These are phyloP conservation scores for Camelus bactrianus DNA, from an alignment of 2,113 vertebrate species.

Conservation along the genomic window DNA sequence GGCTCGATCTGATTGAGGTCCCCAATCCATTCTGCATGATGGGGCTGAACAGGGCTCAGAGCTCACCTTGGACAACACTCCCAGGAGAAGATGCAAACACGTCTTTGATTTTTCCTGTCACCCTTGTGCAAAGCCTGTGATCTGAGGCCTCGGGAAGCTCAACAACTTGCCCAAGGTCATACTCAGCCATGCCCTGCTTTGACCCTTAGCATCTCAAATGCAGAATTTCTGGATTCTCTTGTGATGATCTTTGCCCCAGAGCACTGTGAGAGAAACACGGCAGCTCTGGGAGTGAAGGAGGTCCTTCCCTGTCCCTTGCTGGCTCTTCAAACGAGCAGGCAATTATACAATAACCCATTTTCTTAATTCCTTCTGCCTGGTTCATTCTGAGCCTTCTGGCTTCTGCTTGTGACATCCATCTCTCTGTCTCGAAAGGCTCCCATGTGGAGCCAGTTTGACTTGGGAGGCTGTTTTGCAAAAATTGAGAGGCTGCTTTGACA, in stretches of 20 bases:
- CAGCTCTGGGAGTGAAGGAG: too few relatives aligned
- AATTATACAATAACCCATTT: neutral
- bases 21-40: neutral
- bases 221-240: neutral
- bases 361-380: neutral
- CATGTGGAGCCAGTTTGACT: neutral
- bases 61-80: too few relatives aligned
- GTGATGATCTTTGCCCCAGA: neutral
- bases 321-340: neutral
- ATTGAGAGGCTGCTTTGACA: conserved; percentile 60
- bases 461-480: conserved; percentile 62
- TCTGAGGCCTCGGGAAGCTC: neutral
- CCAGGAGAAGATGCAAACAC: neutral
- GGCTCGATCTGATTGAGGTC: neutral
- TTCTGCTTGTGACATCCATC: neutral
- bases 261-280: neutral
- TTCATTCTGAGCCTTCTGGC: conserved; percentile 31
- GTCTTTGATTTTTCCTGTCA: neutral
- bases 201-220: neutral
- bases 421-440: neutral
- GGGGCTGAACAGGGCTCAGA: neutral
- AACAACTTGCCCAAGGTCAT: neutral
- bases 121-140: neutral
- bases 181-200: neutral
- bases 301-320: neutral